phyloP scores from a whole-genome alignment of 2,888 invertebrate species.

The Synergus laeviventris region DNA sequence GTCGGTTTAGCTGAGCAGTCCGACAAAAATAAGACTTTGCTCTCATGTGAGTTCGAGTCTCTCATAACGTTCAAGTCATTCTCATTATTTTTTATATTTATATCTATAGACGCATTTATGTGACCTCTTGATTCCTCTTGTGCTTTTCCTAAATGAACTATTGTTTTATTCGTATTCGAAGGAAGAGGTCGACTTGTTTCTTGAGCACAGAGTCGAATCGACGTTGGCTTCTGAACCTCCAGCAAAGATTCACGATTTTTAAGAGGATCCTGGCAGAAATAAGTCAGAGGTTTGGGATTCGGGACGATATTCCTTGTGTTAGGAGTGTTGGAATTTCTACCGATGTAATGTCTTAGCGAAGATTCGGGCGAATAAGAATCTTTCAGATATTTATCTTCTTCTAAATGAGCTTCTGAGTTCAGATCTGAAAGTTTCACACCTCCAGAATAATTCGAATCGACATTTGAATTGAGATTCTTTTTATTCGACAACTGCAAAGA shows the following conservation, averaged over 20 bases:
- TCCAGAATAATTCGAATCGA: neutral
- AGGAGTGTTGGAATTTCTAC: neutral
- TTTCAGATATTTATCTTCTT: neutral
- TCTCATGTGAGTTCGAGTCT: slow-evolving; percentile 7
- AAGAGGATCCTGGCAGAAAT: slow-evolving; percentile 32
- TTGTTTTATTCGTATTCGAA: slow-evolving; percentile 56
- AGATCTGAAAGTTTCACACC: slow-evolving; percentile 11
- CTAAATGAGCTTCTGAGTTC: neutral
- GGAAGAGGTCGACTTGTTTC: neutral
- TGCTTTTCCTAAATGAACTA: slow-evolving; percentile 52
- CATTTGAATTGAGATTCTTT: slow-evolving; percentile 4
- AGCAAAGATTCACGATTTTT: slow-evolving; percentile 10
- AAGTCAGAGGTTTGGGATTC: slow-evolving; percentile 42
- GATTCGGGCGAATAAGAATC: slow-evolving; percentile 30
- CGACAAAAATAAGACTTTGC: slow-evolving; percentile 31
- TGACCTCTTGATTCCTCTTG: slow-evolving; percentile 17
- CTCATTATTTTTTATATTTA: neutral
- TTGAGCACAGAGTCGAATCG: slow-evolving; percentile 36
- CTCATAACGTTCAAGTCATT: neutral
- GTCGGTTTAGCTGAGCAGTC: slow-evolving; percentile 73
- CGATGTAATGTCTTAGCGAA: neutral
- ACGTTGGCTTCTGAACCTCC: slow-evolving; percentile 27
- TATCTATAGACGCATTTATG: slow-evolving; percentile 15
- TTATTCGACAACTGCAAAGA: slow-evolving; percentile 80
- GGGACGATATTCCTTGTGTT: neutral